Evolutionary conservation across 2,797 vertebrate species (phyloP).

Genomic region (Notamacropus eugenii): DNA sequence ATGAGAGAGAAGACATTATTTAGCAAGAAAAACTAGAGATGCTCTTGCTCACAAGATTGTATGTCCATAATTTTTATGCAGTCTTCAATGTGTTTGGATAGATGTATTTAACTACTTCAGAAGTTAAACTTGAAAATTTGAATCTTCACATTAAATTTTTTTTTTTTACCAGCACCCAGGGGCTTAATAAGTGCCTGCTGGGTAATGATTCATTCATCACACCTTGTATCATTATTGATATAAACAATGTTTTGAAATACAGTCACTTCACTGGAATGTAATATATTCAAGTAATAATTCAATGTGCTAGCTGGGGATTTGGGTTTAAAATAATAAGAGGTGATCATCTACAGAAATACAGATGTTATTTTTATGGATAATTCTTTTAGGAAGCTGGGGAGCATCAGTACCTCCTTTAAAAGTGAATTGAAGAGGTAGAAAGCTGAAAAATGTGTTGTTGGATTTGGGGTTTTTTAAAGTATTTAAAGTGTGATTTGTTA

Average conservation of each 20-base stretch:
- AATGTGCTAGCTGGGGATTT: background rate
- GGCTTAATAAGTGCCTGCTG: background rate
- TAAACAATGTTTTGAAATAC: background rate
- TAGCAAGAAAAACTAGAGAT: background rate
- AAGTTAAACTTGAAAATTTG: background rate
- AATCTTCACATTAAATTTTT: background rate
- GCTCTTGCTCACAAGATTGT: constrained; percentile 9
- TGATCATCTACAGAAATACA: background rate
- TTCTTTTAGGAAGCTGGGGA: background rate
- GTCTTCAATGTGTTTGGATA: background rate
- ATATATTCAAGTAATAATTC: background rate
- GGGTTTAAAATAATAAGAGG: background rate
- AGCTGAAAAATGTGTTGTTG: background rate
- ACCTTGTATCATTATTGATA: background rate
- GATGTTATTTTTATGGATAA: background rate
- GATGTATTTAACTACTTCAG: background rate
- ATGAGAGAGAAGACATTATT: background rate
- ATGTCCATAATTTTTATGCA: background rate
- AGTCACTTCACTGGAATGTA: background rate
- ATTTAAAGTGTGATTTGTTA: background rate
- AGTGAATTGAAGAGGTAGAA: background rate
- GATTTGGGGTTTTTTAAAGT: background rate
- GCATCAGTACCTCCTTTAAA: background rate
- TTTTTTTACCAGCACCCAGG: background rate
- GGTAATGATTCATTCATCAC: background rate